phyloP scores from a whole-genome alignment of 1,140 invertebrate species.

The Sycophila sp. region DNA sequence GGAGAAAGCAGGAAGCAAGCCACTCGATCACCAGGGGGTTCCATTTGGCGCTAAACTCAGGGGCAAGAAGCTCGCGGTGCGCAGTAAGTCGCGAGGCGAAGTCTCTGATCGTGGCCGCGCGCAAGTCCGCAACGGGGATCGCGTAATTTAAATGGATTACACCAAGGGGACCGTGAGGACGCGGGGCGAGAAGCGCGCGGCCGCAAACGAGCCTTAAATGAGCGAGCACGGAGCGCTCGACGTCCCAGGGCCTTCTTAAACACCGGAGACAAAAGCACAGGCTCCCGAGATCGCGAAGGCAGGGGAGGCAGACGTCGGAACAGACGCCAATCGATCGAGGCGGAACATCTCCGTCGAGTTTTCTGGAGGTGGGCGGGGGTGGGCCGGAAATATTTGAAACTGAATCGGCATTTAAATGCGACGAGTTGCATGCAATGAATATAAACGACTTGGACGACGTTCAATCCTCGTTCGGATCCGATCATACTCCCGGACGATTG shows the following conservation, averaged over 20 bases:
- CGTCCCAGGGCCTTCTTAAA: not conserved
- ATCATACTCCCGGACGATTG: not conserved
- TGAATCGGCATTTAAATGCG: constrained; percentile 32
- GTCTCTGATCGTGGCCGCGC: not conserved
- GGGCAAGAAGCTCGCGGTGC: not conserved
- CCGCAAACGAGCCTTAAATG: constrained; percentile 50
- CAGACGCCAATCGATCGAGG: not conserved
- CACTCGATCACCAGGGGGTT: constrained; percentile 17
- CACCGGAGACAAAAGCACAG: not conserved
- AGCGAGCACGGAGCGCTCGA: constrained; percentile 40
- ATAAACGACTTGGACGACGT: constrained; percentile 31
- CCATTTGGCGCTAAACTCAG: not conserved
- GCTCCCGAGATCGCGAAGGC: too few species aligned
- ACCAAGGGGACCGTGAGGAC: constrained; percentile 42
- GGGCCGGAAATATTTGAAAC: constrained; percentile 31
- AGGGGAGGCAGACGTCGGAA: not conserved
- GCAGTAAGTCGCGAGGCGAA: not conserved
- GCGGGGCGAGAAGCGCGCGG: not conserved
- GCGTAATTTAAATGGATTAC: constrained; percentile 60
- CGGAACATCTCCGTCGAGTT: not conserved
- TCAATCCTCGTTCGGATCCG: constrained; percentile 28
- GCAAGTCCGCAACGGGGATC: constrained; percentile 31
- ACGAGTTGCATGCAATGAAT: constrained; percentile 31
- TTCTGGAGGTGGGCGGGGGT: not conserved
- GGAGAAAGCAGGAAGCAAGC: not conserved